Conservation (phyloP, 2,797 vertebrate species). For the Dipus sagitta region DNA sequence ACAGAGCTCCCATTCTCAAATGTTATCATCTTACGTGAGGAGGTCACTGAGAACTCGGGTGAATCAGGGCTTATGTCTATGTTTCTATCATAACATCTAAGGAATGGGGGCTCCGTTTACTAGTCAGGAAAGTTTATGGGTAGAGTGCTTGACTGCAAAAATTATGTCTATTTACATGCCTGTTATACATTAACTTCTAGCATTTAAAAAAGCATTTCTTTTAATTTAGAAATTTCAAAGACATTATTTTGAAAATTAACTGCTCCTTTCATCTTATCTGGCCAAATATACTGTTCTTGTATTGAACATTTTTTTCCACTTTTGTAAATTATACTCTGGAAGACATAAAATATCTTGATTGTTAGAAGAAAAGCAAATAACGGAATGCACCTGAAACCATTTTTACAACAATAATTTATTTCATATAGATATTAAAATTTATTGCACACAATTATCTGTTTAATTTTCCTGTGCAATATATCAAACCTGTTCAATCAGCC, state of each 20-base stretch:
- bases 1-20: background rate
- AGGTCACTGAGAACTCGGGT: rapidly evolving
- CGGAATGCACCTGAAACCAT: background rate
- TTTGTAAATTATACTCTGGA: background rate
- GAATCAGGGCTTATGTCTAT: background rate
- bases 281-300: background rate
- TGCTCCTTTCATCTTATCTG: background rate
- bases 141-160: background rate
- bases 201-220: background rate
- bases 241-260: background rate
- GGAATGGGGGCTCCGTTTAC: background rate
- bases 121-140: background rate
- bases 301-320: background rate
- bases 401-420: background rate
- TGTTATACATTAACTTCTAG: background rate
- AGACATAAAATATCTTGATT: background rate
- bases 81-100: background rate
- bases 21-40: background rate
- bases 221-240: background rate
- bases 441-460: slow-evolving; percentile 32
- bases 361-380: background rate
- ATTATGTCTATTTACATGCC: background rate
- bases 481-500: background rate
- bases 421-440: slow-evolving; percentile 8
- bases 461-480: background rate